Base-by-base conservation (phyloP, 2,797 vertebrate species). In the Amblyopsis hoosieri region DNA sequence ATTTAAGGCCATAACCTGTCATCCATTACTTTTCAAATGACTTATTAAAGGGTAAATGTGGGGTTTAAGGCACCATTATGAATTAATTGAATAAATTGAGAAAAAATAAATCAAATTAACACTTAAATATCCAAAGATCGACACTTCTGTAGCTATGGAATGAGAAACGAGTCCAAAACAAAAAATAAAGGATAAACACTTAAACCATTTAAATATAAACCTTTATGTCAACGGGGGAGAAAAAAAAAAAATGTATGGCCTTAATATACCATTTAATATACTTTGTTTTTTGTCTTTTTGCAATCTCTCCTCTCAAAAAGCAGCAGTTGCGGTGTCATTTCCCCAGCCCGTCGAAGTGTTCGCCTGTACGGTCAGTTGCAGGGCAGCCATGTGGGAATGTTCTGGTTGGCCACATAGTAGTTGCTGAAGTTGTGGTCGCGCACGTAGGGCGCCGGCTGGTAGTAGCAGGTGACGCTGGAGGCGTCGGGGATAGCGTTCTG, bases 371-470 rank as follows among this genome's bases (percentile, higher is more conserved):
- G 33, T 95, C 93, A 99, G 86, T 95, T 99, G 90, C 97, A 99
- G 4, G 96, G 97, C 91, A 99, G 91, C 97, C 96, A 98, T 37
- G 96, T 98, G 12, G 96, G 96, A 90, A 96, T 96, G 64, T 95
- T 94, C 82, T 96, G 95, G 88, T 94, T 95, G 1, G 96, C 94
- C 74, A 98, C 90, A 8, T 98, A 98, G 85, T 99, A 99, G 91
- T 96, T 98, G 93, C 92, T 98, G 93, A 99, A 99, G 93, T 98
- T 98, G 63, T 92, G 93, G 48, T 99, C 96, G 1, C 94, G 94
- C 74, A 97, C 95, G 0, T 99, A 98, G 0, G 70, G 96, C 81
- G 73, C 97, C 62, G 74, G 97, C 94, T 92, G 97, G 77, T 99
- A 99, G 81, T 98, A 99, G 69, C 97, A 99, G 71, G 97, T 99